These are phyloP conservation scores for Ashinkailepas kermadecensis DNA, from an alignment of 2,888 invertebrate species.

Conservation along the genomic window DNA sequence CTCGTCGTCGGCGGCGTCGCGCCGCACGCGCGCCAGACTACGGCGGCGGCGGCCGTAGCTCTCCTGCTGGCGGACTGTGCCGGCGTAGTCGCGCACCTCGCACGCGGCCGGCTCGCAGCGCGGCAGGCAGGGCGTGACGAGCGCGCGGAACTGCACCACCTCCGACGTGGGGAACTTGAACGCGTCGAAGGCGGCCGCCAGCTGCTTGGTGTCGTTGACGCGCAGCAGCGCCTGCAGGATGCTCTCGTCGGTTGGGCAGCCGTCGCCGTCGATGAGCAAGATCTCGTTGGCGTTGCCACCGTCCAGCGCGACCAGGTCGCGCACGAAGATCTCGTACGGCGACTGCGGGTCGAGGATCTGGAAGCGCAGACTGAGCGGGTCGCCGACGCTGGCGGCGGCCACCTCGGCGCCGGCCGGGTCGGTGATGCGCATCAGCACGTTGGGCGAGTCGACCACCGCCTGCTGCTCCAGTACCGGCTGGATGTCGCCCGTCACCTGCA, in stretches of 20 bases:
- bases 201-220: conserved; percentile 61
- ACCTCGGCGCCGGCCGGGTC: conserved; percentile 66
- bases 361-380: conserved; percentile 81
- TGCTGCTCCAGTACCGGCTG: conserved; percentile 78
- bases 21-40: conserved; percentile 25
- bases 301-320: conserved; percentile 89
- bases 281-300: conserved; percentile 88
- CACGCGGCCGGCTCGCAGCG: conserved; percentile 87
- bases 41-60: conserved; percentile 76
- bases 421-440: conserved; percentile 67
- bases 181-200: conserved; percentile 86
- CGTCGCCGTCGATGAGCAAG: conserved; percentile 79
- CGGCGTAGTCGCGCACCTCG: conserved; percentile 71
- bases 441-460: conserved; percentile 84
- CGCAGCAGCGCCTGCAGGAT: conserved; percentile 89
- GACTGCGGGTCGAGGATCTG: conserved; percentile 87
- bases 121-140: conserved; percentile 90
- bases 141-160: conserved; percentile 88
- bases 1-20: conserved; percentile 57
- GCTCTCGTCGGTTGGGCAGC: conserved; percentile 87
- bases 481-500: conserved; percentile 75
- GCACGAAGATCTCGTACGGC: conserved; percentile 90
- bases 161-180: conserved; percentile 95
- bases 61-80: conserved; percentile 69
- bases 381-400: conserved; percentile 83